These are phyloP conservation scores for Carlito syrichta DNA, from an alignment of 2,113 vertebrate genomes.

Conservation along the genomic window DNA sequence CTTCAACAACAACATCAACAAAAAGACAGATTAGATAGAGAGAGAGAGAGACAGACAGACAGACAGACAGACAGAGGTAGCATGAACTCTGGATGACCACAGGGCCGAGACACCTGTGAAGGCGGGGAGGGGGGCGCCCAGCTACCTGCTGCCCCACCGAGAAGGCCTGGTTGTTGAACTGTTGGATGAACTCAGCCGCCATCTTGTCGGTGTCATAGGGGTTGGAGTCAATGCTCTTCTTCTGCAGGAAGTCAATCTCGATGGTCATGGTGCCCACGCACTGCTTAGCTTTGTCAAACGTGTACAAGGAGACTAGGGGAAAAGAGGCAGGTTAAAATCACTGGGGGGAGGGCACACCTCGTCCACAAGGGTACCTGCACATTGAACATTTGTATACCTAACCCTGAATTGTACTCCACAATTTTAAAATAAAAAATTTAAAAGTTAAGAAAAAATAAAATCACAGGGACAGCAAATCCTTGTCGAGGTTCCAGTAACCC, in stretches of 20 bases:
- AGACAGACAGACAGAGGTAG: too few relatives aligned
- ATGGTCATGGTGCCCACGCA: constrained; percentile 93
- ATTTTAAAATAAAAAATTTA: too few relatives aligned
- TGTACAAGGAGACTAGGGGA: constrained; percentile 87
- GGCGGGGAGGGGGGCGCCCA: background rate
- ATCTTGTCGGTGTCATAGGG: constrained; percentile 96
- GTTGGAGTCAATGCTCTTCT: constrained; percentile 94
- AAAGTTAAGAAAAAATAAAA: too few relatives aligned
- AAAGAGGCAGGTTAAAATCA: background rate
- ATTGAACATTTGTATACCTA: too few relatives aligned
- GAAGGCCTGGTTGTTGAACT: constrained; percentile 95
- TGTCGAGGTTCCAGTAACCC: background rate
- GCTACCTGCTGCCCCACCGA: constrained; percentile 92
- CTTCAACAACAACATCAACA: too few relatives aligned
- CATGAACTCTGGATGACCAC: background rate
- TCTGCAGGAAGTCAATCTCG: constrained; percentile 97
- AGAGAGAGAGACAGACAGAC: too few relatives aligned
- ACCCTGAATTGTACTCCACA: too few relatives aligned
- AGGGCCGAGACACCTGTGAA: background rate
- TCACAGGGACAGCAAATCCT: background rate
- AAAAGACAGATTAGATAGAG: too few relatives aligned
- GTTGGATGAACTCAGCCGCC: constrained; percentile 93
- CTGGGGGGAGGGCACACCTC: too few relatives aligned
- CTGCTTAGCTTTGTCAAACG: constrained; percentile 93
- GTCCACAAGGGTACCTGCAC: too few relatives aligned